Conservation (phyloP, 1,140 invertebrate genomes). For the Heliconius eleuchia region DNA sequence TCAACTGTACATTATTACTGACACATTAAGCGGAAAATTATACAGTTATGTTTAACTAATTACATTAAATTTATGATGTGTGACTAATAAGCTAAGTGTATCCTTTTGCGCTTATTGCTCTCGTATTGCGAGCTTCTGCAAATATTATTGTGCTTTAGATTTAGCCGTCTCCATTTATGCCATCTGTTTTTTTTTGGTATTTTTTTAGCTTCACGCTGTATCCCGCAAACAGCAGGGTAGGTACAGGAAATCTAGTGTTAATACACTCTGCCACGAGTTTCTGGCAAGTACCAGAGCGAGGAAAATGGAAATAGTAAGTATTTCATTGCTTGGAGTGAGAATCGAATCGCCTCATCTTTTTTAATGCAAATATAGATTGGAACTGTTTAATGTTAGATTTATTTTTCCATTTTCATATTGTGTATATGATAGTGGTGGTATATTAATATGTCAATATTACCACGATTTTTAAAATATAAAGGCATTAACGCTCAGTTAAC, state of each 20-base stretch:
- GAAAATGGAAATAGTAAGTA: too few species aligned
- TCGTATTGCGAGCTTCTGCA: conserved; percentile 16
- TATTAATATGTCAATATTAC: not conserved
- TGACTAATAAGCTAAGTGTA: conserved; percentile 39
- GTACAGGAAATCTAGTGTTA: too few species aligned
- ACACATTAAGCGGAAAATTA: conserved; percentile 33
- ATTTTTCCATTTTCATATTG: too few species aligned
- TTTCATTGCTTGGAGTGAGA: too few species aligned
- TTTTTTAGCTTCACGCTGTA: too few species aligned
- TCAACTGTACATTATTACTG: conserved; percentile 34
- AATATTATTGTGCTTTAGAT: conserved; percentile 5
- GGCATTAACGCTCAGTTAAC: too few species aligned
- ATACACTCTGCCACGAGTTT: too few species aligned
- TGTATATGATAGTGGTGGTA: too few species aligned
- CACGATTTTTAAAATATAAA: too few species aligned
- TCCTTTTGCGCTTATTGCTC: conserved; percentile 35
- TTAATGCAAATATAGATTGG: not conserved
- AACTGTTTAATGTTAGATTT: not conserved
- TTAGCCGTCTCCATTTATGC: not conserved
- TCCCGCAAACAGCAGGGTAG: too few species aligned
- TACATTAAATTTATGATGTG: conserved; percentile 45
- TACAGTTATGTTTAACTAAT: conserved; percentile 45
- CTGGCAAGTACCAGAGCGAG: too few species aligned
- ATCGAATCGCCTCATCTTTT: not conserved
- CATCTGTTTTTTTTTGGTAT: not conserved